A percentile compares a stretch with the other conserved stretches of the same genome.
Evolutionary conservation across 1,140 invertebrate species (phyloP).

Genomic region (Lycorma delicatula): DNA sequence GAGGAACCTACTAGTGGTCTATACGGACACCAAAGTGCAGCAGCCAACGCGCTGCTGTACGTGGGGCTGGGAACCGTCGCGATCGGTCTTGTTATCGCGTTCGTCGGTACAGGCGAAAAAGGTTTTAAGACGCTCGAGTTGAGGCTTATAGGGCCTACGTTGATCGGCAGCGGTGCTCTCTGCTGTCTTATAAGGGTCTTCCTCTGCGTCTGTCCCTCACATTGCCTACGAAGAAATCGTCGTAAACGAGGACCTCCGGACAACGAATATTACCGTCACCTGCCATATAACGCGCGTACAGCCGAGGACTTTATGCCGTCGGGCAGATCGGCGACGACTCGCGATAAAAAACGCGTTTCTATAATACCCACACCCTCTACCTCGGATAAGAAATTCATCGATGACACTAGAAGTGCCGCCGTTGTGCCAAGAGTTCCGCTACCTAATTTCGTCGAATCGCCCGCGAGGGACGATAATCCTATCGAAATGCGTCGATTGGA

Average conservation of each 20-base stretch:
- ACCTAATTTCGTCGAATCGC: slow-evolving; percentile 14
- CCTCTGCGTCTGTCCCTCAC: slow-evolving; percentile 50
- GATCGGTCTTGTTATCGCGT: slow-evolving; percentile 73
- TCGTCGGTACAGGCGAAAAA: slow-evolving; percentile 81
- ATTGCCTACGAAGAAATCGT: slow-evolving; percentile 33
- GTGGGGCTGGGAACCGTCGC: slow-evolving; percentile 74
- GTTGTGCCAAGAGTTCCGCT: slow-evolving; percentile 16
- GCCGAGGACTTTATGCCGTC: slow-evolving; percentile 22
- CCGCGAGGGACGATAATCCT: slow-evolving; percentile 17
- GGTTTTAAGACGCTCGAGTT: slow-evolving; percentile 79
- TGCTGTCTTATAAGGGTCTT: slow-evolving; percentile 51
- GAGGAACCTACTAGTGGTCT: slow-evolving; percentile 38
- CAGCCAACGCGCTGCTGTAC: slow-evolving; percentile 68
- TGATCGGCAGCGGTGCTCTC: slow-evolving; percentile 48
- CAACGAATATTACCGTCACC: slow-evolving; percentile 30
- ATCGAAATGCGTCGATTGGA: slow-evolving; percentile 20
- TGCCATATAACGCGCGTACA: slow-evolving; percentile 25
- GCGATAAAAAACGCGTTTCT: slow-evolving; percentile 22
- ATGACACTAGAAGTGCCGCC: slow-evolving; percentile 13
- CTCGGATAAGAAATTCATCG: slow-evolving; percentile 6
- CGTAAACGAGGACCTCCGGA: slow-evolving; percentile 9
- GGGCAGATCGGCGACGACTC: background rate
- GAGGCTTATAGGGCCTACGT: slow-evolving; percentile 69
- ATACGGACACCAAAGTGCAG: slow-evolving; percentile 48
- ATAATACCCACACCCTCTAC: slow-evolving; percentile 19